Evolutionary conservation across 2,113 vertebrate species (phyloP).

Genomic region (Trogon surrucura): DNA sequence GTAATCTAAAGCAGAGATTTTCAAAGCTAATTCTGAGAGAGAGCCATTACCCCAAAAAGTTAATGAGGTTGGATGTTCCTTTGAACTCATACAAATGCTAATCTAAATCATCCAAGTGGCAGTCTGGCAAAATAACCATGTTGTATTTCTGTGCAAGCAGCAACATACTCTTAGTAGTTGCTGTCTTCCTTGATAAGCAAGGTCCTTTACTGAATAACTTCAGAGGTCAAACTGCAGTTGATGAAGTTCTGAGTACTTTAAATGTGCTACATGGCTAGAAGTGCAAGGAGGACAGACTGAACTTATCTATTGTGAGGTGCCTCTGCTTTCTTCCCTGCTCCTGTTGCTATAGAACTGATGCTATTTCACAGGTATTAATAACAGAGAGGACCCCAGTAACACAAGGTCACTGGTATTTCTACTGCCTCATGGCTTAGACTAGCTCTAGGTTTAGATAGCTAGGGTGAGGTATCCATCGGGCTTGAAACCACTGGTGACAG

Average conservation of each 20-base stretch:
- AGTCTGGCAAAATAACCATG: background rate
- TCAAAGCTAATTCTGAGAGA: background rate
- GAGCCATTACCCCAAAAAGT: background rate
- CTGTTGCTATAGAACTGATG: background rate
- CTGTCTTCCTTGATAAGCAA: background rate
- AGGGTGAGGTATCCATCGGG: background rate
- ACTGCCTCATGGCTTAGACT: fast-evolving
- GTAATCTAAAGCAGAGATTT: background rate
- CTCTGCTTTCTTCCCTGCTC: background rate
- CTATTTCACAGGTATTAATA: background rate
- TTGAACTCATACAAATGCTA: background rate
- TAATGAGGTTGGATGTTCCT: background rate
- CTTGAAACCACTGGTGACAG: background rate
- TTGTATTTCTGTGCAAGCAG: background rate
- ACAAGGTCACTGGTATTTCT: background rate
- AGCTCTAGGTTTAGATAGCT: background rate
- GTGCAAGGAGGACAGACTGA: background rate
- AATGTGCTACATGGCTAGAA: background rate
- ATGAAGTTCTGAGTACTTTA: background rate
- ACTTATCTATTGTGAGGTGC: background rate
- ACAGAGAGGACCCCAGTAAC: background rate
- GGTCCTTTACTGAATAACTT: background rate
- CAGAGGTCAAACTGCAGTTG: background rate
- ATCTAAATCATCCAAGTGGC: background rate
- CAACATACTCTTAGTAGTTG: background rate